Evolutionary conservation across 1,140 invertebrate species (phyloP).

Genomic region (Drosophila bipectinata): DNA sequence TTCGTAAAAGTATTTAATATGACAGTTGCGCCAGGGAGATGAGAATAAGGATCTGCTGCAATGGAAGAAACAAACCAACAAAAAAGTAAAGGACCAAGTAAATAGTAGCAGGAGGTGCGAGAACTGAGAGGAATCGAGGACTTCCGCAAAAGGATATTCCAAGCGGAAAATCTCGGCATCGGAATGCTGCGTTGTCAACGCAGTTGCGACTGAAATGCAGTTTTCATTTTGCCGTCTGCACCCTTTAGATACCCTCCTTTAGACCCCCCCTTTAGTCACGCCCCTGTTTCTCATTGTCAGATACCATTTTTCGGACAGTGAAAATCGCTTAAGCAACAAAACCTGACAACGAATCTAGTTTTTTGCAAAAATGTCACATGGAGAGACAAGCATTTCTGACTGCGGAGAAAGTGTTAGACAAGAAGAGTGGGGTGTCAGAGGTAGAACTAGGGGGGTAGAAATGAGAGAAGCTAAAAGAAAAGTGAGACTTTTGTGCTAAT

Average conservation of each 20-base stretch:
- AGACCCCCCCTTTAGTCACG: background rate
- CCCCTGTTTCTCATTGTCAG: background rate
- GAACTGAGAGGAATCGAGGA: slow-evolving; percentile 3
- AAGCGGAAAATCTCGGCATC: slow-evolving; percentile 20
- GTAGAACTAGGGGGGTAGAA: background rate
- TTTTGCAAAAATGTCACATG: slow-evolving; percentile 23
- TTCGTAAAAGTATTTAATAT: slow-evolving; percentile 74
- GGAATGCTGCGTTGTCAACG: slow-evolving; percentile 22
- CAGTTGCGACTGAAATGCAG: slow-evolving; percentile 6
- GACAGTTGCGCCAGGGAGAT: slow-evolving; percentile 48
- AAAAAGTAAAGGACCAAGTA: background rate
- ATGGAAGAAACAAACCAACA: slow-evolving; percentile 8
- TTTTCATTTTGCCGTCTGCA: background rate
- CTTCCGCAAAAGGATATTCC: slow-evolving; percentile 6
- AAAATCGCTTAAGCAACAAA: slow-evolving; percentile 54
- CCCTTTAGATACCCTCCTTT: background rate
- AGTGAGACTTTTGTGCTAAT: slow-evolving; percentile 25
- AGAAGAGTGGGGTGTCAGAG: background rate
- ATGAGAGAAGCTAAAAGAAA: background rate
- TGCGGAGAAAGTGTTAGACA: background rate
- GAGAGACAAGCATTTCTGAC: slow-evolving; percentile 8
- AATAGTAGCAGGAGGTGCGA: background rate
- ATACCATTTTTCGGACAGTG: slow-evolving; percentile 25
- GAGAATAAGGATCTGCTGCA: background rate
- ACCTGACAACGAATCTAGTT: slow-evolving; percentile 33